Evolutionary conservation across 1,140 invertebrate species (phyloP).

Genomic region (Sweltsa coloradensis): DNA sequence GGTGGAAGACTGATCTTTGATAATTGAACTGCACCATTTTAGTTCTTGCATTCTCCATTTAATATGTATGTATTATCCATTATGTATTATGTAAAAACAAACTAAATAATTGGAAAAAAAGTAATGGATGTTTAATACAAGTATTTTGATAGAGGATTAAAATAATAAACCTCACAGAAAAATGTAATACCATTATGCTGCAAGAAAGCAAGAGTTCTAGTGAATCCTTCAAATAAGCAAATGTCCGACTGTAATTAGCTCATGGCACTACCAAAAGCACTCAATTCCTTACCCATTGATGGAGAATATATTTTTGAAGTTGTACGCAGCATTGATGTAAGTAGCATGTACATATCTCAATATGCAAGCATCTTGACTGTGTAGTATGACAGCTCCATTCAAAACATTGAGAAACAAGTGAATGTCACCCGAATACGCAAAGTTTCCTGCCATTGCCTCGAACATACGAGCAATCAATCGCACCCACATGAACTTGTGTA

Average conservation of each 20-base stretch:
- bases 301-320: slow-evolving; percentile 98
- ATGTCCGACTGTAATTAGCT: too few species aligned
- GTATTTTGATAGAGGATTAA: slow-evolving; percentile 9
- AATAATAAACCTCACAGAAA: neutral
- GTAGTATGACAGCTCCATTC: slow-evolving; percentile 91
- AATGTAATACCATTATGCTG: slow-evolving; percentile 5
- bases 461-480: slow-evolving; percentile 94
- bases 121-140: too few species aligned
- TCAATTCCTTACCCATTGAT: slow-evolving; percentile 88
- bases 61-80: too few species aligned
- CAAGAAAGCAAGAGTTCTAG: too few species aligned
- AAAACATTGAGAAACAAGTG: slow-evolving; percentile 96
- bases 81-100: too few species aligned
- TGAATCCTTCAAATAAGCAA: too few species aligned
- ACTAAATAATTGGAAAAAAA: too few species aligned
- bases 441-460: slow-evolving; percentile 96
- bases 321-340: slow-evolving; percentile 93
- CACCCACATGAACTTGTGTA: slow-evolving; percentile 99
- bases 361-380: slow-evolving; percentile 93
- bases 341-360: slow-evolving; percentile 92
- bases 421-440: slow-evolving; percentile 94
- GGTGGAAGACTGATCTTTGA: too few species aligned
- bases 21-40: too few species aligned
- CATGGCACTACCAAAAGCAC: too few species aligned
- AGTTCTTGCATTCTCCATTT: too few species aligned